Evolutionary conservation across 2,888 invertebrate genomes (phyloP).

Genomic region (Heliconius ismenius): DNA sequence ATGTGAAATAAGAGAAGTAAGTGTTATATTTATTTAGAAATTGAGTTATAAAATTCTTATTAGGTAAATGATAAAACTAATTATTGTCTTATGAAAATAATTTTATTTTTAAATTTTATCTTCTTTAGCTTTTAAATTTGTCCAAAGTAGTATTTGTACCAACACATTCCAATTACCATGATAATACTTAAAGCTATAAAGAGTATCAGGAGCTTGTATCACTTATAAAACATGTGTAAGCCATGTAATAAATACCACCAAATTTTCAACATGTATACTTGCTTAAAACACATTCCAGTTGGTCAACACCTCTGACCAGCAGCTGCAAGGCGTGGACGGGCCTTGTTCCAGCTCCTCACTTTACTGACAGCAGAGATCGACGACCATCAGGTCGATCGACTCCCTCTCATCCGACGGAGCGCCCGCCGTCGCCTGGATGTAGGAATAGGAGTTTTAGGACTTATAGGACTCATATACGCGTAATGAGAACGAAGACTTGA

Average conservation of each 20-base stretch:
- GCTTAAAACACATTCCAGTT: slow-evolving; percentile 57
- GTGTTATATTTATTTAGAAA: slow-evolving; percentile 41
- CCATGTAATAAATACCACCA: background rate
- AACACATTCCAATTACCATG: too few species aligned
- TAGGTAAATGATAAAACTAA: too few species aligned
- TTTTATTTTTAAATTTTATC: too few species aligned
- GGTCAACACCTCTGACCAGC: slow-evolving; percentile 65
- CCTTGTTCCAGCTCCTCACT: slow-evolving; percentile 77
- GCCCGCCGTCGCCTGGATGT: slow-evolving; percentile 77
- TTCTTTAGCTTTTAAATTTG: too few species aligned
- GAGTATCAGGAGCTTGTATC: too few species aligned
- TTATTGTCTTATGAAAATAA: too few species aligned
- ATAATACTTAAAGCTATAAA: too few species aligned
- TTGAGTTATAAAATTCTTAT: too few species aligned
- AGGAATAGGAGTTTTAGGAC: slow-evolving; percentile 42
- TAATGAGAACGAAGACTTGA: slow-evolving; percentile 46
- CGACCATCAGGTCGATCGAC: slow-evolving; percentile 67
- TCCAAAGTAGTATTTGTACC: too few species aligned
- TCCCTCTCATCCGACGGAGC: slow-evolving; percentile 71
- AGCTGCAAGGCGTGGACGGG: slow-evolving; percentile 74
- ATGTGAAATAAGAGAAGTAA: slow-evolving; percentile 89
- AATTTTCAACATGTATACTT: background rate
- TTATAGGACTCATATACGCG: slow-evolving; percentile 29
- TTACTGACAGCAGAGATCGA: slow-evolving; percentile 73
- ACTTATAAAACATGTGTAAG: too few species aligned